Evolutionary conservation across 2,797 vertebrate genomes (phyloP).

Genomic region (Leucoraja ocellata): DNA sequence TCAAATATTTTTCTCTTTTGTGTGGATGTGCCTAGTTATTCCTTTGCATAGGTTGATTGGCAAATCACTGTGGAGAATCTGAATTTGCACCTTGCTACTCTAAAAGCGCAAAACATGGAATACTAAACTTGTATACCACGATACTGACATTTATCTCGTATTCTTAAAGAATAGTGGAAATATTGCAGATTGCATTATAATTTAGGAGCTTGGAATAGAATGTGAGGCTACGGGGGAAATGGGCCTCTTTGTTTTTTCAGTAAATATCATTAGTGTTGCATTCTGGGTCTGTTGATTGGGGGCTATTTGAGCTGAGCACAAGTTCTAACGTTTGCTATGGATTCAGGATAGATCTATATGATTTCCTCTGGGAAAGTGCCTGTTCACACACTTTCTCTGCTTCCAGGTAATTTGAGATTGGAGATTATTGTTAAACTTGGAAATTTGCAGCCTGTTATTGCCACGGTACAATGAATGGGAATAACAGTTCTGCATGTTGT

Average conservation of each 20-base stretch:
- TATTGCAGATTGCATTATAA: not conserved
- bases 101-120: conserved; percentile 10
- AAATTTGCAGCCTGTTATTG: not conserved
- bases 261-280: not conserved
- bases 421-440: not conserved
- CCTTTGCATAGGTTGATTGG: not conserved
- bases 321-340: not conserved
- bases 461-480: not conserved
- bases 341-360: not conserved
- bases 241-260: not conserved
- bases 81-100: not conserved
- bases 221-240: not conserved
- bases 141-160: not conserved
- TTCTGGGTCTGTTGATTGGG: not conserved
- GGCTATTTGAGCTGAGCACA: not conserved
- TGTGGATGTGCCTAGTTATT: not conserved
- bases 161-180: not conserved
- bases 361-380: not conserved
- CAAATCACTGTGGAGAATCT: not conserved
- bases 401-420: not conserved
- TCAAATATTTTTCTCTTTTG: not conserved
- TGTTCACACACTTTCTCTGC: not conserved
- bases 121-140: not conserved
- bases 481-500: not conserved
- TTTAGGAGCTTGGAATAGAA: not conserved